Conservation (phyloP, 2,113 vertebrate genomes). For the Lutjanus erythropterus region DNA sequence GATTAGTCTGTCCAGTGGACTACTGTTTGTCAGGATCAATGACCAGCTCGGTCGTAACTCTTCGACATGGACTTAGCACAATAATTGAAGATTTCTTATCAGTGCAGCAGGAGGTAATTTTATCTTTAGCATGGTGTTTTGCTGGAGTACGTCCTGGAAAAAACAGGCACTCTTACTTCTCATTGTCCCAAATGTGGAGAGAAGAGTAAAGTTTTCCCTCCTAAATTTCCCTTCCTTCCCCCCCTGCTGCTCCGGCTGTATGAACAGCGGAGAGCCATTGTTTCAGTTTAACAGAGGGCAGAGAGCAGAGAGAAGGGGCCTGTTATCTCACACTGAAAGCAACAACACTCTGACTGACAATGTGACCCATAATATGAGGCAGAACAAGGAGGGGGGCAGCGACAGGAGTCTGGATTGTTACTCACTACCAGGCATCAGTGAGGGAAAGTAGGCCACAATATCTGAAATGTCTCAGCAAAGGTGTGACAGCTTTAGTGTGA, state of each 20-base stretch:
- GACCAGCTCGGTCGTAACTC: conserved; percentile 27
- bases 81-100: conserved; percentile 29
- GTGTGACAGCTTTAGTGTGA: conserved; percentile 38
- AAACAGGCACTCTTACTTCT: conserved; percentile 38
- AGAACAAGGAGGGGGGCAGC: conserved; percentile 3
- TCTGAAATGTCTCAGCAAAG: conserved; percentile 37
- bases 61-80: conserved; percentile 25
- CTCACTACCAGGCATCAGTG: conserved; percentile 23
- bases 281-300: conserved; percentile 70
- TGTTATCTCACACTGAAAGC: conserved; percentile 67
- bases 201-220: conserved; percentile 71
- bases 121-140: conserved; percentile 3
- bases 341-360: conserved; percentile 68
- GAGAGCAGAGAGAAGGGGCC: conserved; percentile 58
- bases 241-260: conserved; percentile 59
- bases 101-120: conserved; percentile 9
- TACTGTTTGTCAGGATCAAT: conserved; percentile 65
- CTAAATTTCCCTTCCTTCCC: conserved; percentile 61
- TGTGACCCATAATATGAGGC: conserved; percentile 37
- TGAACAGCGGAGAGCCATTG: conserved; percentile 68
- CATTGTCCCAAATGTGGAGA: conserved; percentile 61
- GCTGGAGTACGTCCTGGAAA: conserved; percentile 14
- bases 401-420: conserved; percentile 23
- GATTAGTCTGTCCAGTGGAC: conserved; percentile 67
- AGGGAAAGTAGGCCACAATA: conserved; percentile 44